Conservation (phyloP, 1,140 invertebrate species). For the Thaumetopoea pityocampa region DNA sequence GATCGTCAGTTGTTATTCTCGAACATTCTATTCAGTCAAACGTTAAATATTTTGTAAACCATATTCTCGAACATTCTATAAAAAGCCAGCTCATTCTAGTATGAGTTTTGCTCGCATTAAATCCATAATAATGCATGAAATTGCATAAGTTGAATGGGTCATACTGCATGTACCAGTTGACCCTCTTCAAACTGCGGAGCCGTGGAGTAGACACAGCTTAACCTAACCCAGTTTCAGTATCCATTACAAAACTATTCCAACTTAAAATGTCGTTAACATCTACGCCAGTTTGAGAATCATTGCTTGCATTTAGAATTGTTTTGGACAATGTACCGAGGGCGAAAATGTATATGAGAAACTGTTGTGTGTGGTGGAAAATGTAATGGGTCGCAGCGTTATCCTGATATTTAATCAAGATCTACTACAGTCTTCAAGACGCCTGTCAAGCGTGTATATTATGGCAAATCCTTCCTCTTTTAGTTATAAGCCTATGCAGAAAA, state of each 20-base stretch:
- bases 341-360: not conserved
- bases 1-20: no score
- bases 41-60: no score
- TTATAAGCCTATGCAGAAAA: no score
- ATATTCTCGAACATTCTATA: no score
- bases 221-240: constrained; percentile 17
- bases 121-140: constrained; percentile 16
- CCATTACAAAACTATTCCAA: constrained; percentile 16
- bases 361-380: no score
- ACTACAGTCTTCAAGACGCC: no score
- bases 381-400: no score
- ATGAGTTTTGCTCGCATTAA: no score
- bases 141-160: constrained; percentile 15
- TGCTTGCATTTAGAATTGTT: constrained; percentile 3
- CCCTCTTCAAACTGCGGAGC: constrained; percentile 19
- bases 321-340: not conserved
- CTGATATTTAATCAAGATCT: no score
- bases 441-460: no score
- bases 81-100: constrained; percentile 3
- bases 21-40: no score
- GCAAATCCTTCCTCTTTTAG: no score
- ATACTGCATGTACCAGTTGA: constrained; percentile 16
- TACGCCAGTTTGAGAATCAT: constrained; percentile 1
- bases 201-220: constrained; percentile 14
- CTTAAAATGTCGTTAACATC: constrained; percentile 12